phyloP scores from a whole-genome alignment of 2,888 invertebrate species.

The Leptinotarsa peninsularis region DNA sequence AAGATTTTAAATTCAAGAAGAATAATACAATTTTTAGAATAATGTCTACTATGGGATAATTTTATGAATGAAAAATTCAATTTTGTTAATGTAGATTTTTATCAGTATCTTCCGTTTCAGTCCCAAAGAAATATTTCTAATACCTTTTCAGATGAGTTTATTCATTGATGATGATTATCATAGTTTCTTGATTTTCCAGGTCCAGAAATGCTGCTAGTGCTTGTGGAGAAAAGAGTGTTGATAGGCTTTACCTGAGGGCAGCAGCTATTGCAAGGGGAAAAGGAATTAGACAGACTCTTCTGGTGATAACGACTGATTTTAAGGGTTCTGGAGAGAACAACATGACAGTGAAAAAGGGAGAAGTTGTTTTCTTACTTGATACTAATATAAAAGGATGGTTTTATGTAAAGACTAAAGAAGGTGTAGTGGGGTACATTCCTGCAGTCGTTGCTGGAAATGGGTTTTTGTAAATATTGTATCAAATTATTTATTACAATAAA shows the following conservation, averaged over 20 bases:
- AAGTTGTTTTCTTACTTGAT: conserved; percentile 79
- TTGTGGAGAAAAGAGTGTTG: conserved; percentile 80
- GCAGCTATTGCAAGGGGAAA: conserved; percentile 68
- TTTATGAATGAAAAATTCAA: no score
- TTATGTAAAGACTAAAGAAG: conserved; percentile 78
- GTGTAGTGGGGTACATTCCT: conserved; percentile 81
- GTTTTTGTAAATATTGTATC: conserved; percentile 71
- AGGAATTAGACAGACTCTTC: conserved; percentile 72
- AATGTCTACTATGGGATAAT: no score
- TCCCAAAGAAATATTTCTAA: background rate
- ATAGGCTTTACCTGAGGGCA: conserved; percentile 76
- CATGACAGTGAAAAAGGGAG: conserved; percentile 77
- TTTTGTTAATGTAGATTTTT: no score
- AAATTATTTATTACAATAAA: conserved; percentile 47
- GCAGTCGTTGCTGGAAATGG: conserved; percentile 83
- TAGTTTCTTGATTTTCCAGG: conserved; percentile 33
- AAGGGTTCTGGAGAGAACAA: conserved; percentile 72
- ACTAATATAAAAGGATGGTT: conserved; percentile 77
- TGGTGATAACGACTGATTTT: conserved; percentile 79
- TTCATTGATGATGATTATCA: no score
- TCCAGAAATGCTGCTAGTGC: conserved; percentile 60
- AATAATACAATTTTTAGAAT: no score
- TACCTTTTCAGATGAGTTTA: background rate
- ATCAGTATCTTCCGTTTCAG: no score
- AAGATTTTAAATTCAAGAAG: no score